A percentile compares a stretch with the other conserved stretches of the same genome.
phyloP scores from a whole-genome alignment of 2,888 invertebrate genomes.

The Prosopocoilus inquinatus region DNA sequence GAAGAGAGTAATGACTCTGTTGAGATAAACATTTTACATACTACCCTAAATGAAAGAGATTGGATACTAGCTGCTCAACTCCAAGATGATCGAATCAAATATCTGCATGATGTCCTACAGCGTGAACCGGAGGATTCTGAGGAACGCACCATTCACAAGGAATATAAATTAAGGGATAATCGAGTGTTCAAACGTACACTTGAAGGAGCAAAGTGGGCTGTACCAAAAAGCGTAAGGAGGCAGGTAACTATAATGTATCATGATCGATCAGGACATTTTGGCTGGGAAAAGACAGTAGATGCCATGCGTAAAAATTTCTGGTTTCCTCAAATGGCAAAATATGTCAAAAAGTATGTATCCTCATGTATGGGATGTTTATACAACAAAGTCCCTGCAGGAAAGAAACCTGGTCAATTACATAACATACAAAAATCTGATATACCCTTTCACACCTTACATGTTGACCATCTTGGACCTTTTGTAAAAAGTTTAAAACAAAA shows the following conservation, averaged over 20 bases:
- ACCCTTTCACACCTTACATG: slow-evolving; percentile 45
- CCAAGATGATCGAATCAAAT: slow-evolving; percentile 1
- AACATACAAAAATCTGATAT: slow-evolving; percentile 42
- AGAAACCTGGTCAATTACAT: slow-evolving; percentile 28
- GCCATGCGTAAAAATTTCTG: slow-evolving; percentile 23
- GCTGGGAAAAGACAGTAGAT: slow-evolving; percentile 35
- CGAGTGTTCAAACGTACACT: background rate
- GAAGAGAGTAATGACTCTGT: background rate
- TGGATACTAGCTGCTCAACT: slow-evolving; percentile 5
- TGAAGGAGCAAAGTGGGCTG: slow-evolving; percentile 28
- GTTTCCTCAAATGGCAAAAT: slow-evolving; percentile 36
- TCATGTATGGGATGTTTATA: slow-evolving; percentile 37
- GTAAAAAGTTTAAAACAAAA: slow-evolving; percentile 36
- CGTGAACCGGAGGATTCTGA: background rate
- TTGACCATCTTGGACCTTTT: slow-evolving; percentile 47
- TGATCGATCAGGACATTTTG: slow-evolving; percentile 41
- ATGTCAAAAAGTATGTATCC: slow-evolving; percentile 32
- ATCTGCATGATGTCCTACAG: background rate
- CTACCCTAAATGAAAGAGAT: background rate
- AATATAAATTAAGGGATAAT: background rate
- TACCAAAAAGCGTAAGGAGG: slow-evolving; percentile 34
- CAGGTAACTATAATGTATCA: slow-evolving; percentile 37
- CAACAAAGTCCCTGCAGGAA: slow-evolving; percentile 31
- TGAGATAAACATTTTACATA: no score
- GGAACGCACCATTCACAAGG: background rate